These are phyloP conservation scores for Micromys minutus DNA, from an alignment of 2,113 vertebrate species.

Conservation along the genomic window DNA sequence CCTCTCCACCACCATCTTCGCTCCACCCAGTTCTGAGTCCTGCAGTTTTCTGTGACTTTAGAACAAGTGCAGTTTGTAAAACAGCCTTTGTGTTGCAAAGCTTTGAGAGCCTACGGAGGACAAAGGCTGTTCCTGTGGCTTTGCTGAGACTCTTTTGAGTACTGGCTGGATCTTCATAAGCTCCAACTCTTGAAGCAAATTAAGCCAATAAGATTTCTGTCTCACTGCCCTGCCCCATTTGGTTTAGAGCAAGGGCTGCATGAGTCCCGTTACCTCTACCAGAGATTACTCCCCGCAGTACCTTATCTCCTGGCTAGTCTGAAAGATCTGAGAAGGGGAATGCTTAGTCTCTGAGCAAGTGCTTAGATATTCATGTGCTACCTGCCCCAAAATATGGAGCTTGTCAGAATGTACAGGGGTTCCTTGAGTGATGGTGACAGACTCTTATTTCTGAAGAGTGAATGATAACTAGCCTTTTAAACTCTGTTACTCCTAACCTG, in stretches of 20 bases:
- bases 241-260: background rate
- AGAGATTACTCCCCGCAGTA: background rate
- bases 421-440: slow-evolving; percentile 15
- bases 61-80: background rate
- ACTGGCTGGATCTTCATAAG: background rate
- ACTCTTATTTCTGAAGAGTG: slow-evolving; percentile 13
- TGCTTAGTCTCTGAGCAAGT: slow-evolving; percentile 15
- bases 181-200: slow-evolving; percentile 48
- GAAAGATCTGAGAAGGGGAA: background rate
- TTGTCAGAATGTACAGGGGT: background rate
- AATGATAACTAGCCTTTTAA: background rate
- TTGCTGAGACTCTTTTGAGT: slow-evolving; percentile 1
- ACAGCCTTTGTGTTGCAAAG: slow-evolving; percentile 6
- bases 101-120: background rate
- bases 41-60: background rate
- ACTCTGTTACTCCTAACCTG: slow-evolving; percentile 14
- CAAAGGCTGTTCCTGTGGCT: background rate
- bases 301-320: background rate
- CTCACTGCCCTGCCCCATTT: slow-evolving; percentile 19
- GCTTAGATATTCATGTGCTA: background rate
- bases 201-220: slow-evolving; percentile 18
- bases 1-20: slow-evolving; percentile 30
- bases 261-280: background rate
- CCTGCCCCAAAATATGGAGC: background rate
- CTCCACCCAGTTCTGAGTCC: slow-evolving; percentile 19